Conservation (phyloP, 2,113 vertebrate species). For the Scalopus aquaticus region DNA sequence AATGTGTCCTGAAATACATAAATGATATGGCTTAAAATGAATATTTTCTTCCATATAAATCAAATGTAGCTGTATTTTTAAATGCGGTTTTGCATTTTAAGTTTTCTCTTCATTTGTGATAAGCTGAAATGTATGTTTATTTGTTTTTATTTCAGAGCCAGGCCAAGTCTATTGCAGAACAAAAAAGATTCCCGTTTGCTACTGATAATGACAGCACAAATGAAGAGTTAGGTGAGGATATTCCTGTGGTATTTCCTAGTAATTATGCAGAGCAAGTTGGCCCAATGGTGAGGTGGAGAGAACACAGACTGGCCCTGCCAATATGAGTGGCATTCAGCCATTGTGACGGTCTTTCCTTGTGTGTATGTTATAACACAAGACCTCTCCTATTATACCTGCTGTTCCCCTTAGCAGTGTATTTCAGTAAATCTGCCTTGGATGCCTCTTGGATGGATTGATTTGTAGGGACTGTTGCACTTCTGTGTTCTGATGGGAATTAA, state of each 20-base stretch:
- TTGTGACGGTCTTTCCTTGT: rapidly evolving
- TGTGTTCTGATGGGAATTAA: background rate
- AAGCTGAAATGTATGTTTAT: background rate
- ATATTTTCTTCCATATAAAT: background rate
- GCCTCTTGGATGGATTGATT: background rate
- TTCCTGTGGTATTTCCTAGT: background rate
- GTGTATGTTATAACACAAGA: background rate
- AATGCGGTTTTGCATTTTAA: background rate
- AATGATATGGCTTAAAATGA: background rate
- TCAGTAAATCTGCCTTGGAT: too few species aligned
- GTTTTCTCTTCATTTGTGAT: background rate
- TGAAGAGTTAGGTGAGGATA: constrained; percentile 92
- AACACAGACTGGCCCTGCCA: background rate
- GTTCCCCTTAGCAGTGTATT: too few species aligned
- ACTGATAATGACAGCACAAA: constrained; percentile 93
- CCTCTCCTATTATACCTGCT: too few species aligned
- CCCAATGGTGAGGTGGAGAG: background rate
- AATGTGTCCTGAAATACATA: background rate
- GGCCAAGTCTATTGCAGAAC: constrained; percentile 94
- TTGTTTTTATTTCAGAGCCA: constrained; percentile 90
- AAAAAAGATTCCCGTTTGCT: constrained; percentile 96
- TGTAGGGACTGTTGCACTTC: background rate
- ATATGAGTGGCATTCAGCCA: rapidly evolving
- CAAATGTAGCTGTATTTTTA: background rate
- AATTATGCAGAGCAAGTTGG: background rate